Conservation (phyloP, 2,797 vertebrate genomes). For the Takifugu rubripes region DNA sequence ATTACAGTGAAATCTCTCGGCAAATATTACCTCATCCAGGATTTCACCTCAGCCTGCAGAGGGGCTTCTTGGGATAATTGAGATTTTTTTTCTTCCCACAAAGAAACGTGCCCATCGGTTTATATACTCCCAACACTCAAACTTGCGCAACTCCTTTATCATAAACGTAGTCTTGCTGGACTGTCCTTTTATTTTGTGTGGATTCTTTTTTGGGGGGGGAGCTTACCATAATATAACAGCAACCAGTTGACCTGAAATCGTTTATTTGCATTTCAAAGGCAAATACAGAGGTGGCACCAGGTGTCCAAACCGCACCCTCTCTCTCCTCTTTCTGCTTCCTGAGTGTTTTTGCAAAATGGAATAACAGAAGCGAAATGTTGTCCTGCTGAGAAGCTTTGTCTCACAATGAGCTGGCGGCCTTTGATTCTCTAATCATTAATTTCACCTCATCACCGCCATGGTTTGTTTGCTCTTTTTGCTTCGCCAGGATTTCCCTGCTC, state of each 20-base stretch:
- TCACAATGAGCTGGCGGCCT: constrained; percentile 39
- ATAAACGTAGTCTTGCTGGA: neutral
- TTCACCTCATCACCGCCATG: constrained; percentile 47
- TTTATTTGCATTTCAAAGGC: constrained; percentile 56
- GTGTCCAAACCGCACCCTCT: constrained; percentile 17
- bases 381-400: constrained; percentile 21
- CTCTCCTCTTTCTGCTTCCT: constrained; percentile 23
- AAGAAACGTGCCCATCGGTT: constrained; percentile 47
- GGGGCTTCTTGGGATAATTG: constrained; percentile 57
- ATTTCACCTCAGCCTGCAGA: constrained; percentile 62
- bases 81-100: constrained; percentile 35
- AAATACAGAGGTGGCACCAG: constrained; percentile 20
- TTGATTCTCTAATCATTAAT: constrained; percentile 55
- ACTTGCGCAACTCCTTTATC: constrained; percentile 28
- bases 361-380: constrained; percentile 20
- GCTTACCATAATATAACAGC: constrained; percentile 15
- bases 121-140: constrained; percentile 28
- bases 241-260: constrained; percentile 24
- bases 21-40: constrained; percentile 71
- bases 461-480: constrained; percentile 56
- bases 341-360: constrained; percentile 20
- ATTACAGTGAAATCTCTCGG: constrained; percentile 70
- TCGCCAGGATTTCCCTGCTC: constrained; percentile 37
- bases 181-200: neutral
- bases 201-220: constrained; percentile 22